Percentiles rank a stretch among this genome's conserved stretches.
Evolutionary conservation across 2,113 vertebrate species (phyloP).

Genomic region (Lontra canadensis): DNA sequence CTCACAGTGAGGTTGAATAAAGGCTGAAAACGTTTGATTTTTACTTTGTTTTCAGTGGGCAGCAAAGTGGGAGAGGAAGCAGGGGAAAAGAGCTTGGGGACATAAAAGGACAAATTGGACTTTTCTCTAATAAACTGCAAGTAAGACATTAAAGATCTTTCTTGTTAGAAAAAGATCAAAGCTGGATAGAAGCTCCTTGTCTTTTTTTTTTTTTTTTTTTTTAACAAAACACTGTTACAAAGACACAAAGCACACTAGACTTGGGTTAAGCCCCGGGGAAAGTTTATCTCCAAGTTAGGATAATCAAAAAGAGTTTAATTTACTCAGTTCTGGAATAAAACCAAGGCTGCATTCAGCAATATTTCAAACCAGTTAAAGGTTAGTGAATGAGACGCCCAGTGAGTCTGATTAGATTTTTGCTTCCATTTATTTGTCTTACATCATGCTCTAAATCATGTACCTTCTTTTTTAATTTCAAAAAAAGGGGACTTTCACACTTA

Average conservation of each 20-base stretch:
- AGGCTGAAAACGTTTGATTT: background rate
- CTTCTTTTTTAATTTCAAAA: constrained; percentile 27
- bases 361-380: constrained; percentile 52
- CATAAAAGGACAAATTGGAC: background rate
- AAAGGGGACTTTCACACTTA: background rate
- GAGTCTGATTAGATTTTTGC: background rate
- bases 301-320: constrained; percentile 62
- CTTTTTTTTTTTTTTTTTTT: background rate
- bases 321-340: constrained; percentile 59
- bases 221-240: constrained; percentile 24
- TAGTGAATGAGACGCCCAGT: background rate
- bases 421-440: constrained; percentile 7
- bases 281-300: constrained; percentile 56
- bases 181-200: background rate
- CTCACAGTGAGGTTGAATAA: background rate
- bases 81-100: background rate
- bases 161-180: constrained; percentile 33
- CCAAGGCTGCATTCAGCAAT: constrained; percentile 38
- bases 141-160: background rate
- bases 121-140: constrained; percentile 52
- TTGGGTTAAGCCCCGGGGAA: constrained; percentile 48
- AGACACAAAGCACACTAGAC: constrained; percentile 37
- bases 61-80: background rate
- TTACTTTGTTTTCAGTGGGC: constrained; percentile 4
- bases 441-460: background rate